Evolutionary conservation across 1,140 invertebrate species (phyloP).

Genomic region (Popillia japonica): DNA sequence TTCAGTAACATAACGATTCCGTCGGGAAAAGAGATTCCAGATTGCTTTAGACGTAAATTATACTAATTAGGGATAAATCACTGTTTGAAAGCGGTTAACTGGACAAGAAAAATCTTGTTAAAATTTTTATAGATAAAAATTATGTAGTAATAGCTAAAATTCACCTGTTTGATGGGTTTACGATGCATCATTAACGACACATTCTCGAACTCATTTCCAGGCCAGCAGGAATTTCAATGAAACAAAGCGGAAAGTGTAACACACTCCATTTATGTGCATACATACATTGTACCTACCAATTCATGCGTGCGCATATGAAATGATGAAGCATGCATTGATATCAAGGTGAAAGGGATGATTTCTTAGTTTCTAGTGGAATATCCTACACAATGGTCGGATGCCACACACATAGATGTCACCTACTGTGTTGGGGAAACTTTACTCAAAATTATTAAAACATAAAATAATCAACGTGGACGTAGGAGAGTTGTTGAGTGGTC

Average conservation of each 20-base stretch:
- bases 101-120: conserved; percentile 27
- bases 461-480: conserved; percentile 19
- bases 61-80: conserved; percentile 33
- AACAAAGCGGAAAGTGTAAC: background rate
- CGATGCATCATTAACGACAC: conserved; percentile 15
- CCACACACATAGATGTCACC: conserved; percentile 28
- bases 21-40: background rate
- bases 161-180: background rate
- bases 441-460: conserved; percentile 27
- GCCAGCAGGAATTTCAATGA: background rate
- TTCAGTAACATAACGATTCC: background rate
- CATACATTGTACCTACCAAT: background rate
- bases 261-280: background rate
- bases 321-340: background rate
- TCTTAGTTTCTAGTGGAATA: background rate
- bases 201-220: conserved; percentile 3
- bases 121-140: conserved; percentile 32
- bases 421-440: conserved; percentile 25
- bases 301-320: too few relatives aligned
- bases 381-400: background rate
- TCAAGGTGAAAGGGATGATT: background rate
- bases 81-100: background rate
- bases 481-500: background rate
- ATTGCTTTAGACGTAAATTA: conserved; percentile 27
- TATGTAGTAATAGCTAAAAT: conserved; percentile 23